Conservation (phyloP, 2,797 vertebrate genomes). For the Phoeniculus purpureus region DNA sequence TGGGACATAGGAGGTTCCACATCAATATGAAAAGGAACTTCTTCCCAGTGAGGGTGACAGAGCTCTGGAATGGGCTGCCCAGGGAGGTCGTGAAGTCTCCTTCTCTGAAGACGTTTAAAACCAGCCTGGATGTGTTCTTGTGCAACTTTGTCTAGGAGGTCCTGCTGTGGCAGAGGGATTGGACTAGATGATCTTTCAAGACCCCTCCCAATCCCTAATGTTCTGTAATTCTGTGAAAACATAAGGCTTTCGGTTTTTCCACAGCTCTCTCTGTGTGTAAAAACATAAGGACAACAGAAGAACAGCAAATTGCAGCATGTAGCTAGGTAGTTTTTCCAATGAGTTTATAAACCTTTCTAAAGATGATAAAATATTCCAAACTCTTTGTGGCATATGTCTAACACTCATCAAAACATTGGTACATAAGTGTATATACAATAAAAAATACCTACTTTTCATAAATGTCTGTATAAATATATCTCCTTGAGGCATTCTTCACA, state of each 20-base stretch:
- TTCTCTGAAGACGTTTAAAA: too few species aligned
- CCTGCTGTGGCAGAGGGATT: too few species aligned
- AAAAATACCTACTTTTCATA: not conserved
- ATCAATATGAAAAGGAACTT: too few species aligned
- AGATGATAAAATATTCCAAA: not conserved
- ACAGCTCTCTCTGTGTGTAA: not conserved
- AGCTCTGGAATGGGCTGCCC: too few species aligned
- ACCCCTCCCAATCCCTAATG: too few species aligned
- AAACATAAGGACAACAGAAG: not conserved
- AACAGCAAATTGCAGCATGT: not conserved
- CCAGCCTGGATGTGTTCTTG: too few species aligned
- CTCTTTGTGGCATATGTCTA: not conserved
- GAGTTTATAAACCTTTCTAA: not conserved
- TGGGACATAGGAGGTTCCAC: too few species aligned
- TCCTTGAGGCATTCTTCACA: not conserved
- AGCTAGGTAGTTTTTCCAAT: not conserved
- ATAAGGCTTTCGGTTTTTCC: not conserved
- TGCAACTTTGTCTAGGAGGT: too few species aligned
- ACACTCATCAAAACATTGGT: not conserved
- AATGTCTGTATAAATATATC: not conserved
- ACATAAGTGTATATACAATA: conserved; percentile 2
- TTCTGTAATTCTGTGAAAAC: not conserved
- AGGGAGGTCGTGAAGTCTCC: too few species aligned
- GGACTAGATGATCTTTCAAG: too few species aligned
- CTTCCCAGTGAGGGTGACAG: too few species aligned